Evolutionary conservation across 2,888 invertebrate species (phyloP).

Genomic region (Apotomis betuletana): DNA sequence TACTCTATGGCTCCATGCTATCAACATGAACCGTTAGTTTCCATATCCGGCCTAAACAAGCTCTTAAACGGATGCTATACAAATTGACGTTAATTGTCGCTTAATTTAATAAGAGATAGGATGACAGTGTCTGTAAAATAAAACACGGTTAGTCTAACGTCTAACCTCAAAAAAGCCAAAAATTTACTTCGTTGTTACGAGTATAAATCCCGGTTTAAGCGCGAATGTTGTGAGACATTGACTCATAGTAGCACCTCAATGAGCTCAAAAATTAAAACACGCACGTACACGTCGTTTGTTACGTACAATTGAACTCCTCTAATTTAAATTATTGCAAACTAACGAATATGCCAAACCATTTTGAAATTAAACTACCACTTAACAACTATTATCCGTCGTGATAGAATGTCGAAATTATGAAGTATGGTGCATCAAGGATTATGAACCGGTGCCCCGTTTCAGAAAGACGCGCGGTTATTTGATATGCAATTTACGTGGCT

Average conservation of each 20-base stretch:
- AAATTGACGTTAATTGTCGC: too few relatives aligned
- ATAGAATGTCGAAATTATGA: conserved; percentile 15
- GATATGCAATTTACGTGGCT: conserved; percentile 12
- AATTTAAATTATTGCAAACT: conserved; percentile 6
- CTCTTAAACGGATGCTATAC: too few relatives aligned
- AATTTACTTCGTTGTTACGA: too few relatives aligned
- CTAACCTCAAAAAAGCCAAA: too few relatives aligned
- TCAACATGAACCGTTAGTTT: too few relatives aligned
- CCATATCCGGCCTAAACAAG: too few relatives aligned
- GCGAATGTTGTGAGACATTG: neutral
- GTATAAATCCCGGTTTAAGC: too few relatives aligned
- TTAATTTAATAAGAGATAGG: too few relatives aligned
- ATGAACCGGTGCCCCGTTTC: conserved; percentile 18
- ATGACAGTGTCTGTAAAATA: too few relatives aligned
- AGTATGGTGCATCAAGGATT: conserved; percentile 23
- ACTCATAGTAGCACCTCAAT: neutral
- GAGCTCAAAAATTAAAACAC: neutral
- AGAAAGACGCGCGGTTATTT: conserved; percentile 13
- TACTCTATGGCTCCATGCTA: too few relatives aligned
- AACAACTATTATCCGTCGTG: conserved; percentile 8
- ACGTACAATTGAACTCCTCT: neutral
- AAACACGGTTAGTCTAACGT: too few relatives aligned
- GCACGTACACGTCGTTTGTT: neutral
- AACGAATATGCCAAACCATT: conserved; percentile 8
- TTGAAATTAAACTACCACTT: conserved; percentile 11